Base-by-base conservation (phyloP, 1,140 invertebrate species). In the Periplaneta americana region DNA sequence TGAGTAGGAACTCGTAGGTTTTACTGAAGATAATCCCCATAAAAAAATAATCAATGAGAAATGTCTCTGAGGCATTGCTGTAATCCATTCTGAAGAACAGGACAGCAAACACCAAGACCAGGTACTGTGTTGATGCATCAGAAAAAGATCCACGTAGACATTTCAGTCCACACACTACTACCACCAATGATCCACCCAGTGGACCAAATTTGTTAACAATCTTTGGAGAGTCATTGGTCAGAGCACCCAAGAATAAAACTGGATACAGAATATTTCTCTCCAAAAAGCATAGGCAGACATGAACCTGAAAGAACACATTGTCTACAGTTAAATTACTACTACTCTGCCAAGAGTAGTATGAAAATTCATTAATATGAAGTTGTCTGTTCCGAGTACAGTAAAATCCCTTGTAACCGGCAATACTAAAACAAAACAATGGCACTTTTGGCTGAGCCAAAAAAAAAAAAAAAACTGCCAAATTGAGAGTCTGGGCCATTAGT, bases 241-340 rank as follows among this genome's bases (percentile, higher is more conserved):
- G 90, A 18, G 95, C 96, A 83, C 95, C 95, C 2, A 99, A 91
- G 86, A 98, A 96, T 80, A 99, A 91, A 22, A 97, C 91, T 3
- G 98, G 97, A 88, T 98, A 98, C 6, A 99, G 88, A 78, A 98
- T 91, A 86, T 99, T 99, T 35, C 96, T 92, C 87, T 99, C 98
- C 82, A 99, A 86, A 84, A 98, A 96, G 86, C 95, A 94, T 66
- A 99, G 88, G 89, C 95, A 98, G 11, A 99, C 94, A 88, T 97
- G 98, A 11, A 97, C 88, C 90, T 93, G 88, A 1, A 87, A 87
- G 79, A 34, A 79, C 84, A 84, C 84, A 32, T n/a, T n/a, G n/a
- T n/a, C n/a, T n/a, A n/a, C n/a, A n/a, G n/a, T n/a, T n/a, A n/a
- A n/a, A n/a, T n/a, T n/a, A n/a, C n/a, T n/a, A n/a, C n/a, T n/a